phyloP scores from a whole-genome alignment of 2,888 invertebrate genomes.

The Alloplasta piceator region DNA sequence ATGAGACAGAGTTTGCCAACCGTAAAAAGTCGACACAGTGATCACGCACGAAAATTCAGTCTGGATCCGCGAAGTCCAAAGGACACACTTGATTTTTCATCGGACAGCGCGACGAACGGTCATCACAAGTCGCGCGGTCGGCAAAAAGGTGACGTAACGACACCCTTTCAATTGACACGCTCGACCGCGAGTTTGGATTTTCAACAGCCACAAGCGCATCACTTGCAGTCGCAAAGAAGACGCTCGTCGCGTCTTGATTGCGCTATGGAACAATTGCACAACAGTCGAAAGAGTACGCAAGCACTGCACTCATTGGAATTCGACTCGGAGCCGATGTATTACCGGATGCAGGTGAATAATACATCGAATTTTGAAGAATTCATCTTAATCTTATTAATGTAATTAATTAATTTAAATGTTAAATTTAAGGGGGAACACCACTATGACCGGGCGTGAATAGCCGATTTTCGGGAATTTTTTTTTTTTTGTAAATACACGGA shows the following conservation, averaged over 20 bases:
- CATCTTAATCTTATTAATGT: too few relatives aligned
- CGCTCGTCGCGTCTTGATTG: constrained; percentile 74
- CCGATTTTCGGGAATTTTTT: too few relatives aligned
- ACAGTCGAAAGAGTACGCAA: constrained; percentile 73
- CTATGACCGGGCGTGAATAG: too few relatives aligned
- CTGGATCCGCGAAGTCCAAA: constrained; percentile 80
- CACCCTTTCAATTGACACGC: constrained; percentile 73
- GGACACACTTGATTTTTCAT: constrained; percentile 83
- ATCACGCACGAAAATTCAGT: constrained; percentile 61
- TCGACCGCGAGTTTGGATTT: constrained; percentile 80
- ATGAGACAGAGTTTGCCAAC: constrained; percentile 78
- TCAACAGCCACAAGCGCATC: constrained; percentile 66
- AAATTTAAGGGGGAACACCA: too few relatives aligned
- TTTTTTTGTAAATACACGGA: too few relatives aligned
- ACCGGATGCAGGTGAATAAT: constrained; percentile 82
- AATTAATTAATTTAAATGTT: too few relatives aligned
- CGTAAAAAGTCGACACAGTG: constrained; percentile 73
- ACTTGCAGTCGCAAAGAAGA: constrained; percentile 73
- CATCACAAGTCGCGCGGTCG: constrained; percentile 85
- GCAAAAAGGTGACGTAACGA: constrained; percentile 42
- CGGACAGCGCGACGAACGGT: constrained; percentile 84
- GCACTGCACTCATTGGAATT: constrained; percentile 88
- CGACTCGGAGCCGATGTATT: constrained; percentile 89
- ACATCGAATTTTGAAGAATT: too few relatives aligned
- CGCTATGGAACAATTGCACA: constrained; percentile 76